Base-by-base conservation (phyloP, 2,113 vertebrate species). In the Macquaria australasica region DNA sequence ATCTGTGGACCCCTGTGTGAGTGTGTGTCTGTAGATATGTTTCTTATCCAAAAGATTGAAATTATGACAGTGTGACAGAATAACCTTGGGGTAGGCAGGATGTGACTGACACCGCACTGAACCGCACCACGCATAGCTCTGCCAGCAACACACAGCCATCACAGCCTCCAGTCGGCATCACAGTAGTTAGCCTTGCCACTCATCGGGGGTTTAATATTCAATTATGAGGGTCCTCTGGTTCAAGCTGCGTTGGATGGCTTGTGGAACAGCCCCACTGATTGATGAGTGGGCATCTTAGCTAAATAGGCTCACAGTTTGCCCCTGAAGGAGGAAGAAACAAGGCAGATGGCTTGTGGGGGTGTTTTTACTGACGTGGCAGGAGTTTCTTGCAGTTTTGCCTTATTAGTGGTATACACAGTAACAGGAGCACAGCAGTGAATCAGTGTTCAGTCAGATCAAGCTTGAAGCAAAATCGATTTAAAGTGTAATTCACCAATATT, bases 191-290 rank as follows among this genome's bases (percentile, higher is more conserved):
- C 70, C 86, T 82, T 43, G 56, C 83, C 59, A 76, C 91, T 91
- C 90, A 83, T 85, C 85, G 0, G 73, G 87, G 81, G 90, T 85
- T 88, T 91, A 88, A 91, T 91, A 81, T 91, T 91, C 92, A 92
- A 89, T 94, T 92, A 92, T 80, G 71, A 82, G 70, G 82, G 79
- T 78, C 79, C 67, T 87, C 25, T n/a, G 63, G 68, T 90, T 90
- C 87, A 92, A 86, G 76, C 85, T 88, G 91, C 58, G 82, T 71
- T 87, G 75, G 60, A 79, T 77, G 79, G 72, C 76, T 81, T 71
- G 56, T 83, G 80, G 75, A 82, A 83, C 74, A 79, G 60, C 77
- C 85, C 75, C 6, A n/a, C 70, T 90, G 89, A 87, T 87, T 85
- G 76, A 83, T 89, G 85, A 89, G 82, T 85, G 73, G 73, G 53